Conservation (phyloP, 2,113 vertebrate genomes). For the Mugil cephalus region DNA sequence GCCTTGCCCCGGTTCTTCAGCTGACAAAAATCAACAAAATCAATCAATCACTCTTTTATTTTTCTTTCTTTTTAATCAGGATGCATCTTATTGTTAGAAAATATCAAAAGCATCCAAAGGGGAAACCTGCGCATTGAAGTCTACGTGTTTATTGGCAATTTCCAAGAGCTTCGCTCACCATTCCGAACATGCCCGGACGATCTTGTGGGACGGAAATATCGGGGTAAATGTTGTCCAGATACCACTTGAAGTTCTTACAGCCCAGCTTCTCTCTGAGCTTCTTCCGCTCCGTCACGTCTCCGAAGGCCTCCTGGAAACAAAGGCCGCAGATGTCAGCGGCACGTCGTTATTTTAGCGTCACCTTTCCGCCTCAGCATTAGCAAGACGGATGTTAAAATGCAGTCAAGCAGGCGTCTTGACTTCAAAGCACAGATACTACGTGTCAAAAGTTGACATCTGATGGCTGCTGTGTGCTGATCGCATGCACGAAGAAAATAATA, state of each 20-base stretch:
- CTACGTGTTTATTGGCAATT: too few relatives aligned
- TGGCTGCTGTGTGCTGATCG: slow-evolving; percentile 1
- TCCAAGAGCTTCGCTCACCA: slow-evolving; percentile 89
- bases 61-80: not conserved
- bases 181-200: slow-evolving; percentile 92
- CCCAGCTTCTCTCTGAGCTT: slow-evolving; percentile 87
- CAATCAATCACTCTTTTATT: too few relatives aligned
- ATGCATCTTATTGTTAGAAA: too few relatives aligned
- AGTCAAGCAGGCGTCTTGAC: not conserved
- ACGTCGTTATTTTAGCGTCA: not conserved
- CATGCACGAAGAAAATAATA: not conserved
- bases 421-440: not conserved
- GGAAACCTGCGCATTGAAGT: too few relatives aligned
- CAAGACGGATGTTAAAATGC: not conserved
- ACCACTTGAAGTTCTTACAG: slow-evolving; percentile 95
- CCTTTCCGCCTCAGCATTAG: not conserved
- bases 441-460: not conserved
- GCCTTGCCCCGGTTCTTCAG: slow-evolving; percentile 89
- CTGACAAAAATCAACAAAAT: slow-evolving; percentile 69
- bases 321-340: not conserved
- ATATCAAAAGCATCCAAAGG: too few relatives aligned
- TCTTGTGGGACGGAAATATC: slow-evolving; percentile 93
- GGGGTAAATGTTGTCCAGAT: slow-evolving; percentile 92
- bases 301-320: slow-evolving; percentile 90
- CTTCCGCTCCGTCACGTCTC: slow-evolving; percentile 91